phyloP scores from a whole-genome alignment of 2,797 vertebrate species.

The Poecilia wingei region DNA sequence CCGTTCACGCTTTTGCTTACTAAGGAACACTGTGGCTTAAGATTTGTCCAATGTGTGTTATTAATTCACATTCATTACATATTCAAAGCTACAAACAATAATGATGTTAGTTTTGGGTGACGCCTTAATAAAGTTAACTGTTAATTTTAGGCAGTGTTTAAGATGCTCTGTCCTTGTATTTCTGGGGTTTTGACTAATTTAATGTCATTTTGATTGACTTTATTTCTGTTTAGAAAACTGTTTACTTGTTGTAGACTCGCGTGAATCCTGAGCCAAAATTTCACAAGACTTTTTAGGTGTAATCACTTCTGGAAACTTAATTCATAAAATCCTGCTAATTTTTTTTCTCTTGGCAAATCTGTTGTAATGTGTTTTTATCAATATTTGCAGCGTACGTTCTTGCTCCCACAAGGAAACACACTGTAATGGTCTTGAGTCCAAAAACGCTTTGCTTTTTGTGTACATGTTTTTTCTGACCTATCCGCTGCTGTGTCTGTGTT shows the following conservation, averaged over 20 bases:
- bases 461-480: conserved; percentile 6
- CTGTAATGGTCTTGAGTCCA: conserved; percentile 10
- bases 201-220: not conserved
- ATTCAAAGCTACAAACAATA: conserved; percentile 24
- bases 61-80: conserved; percentile 25
- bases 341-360: not conserved
- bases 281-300: conserved; percentile 12
- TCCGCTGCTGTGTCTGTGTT: conserved; percentile 10
- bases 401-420: conserved; percentile 31
- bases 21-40: conserved; percentile 52
- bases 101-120: conserved; percentile 18
- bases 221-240: not conserved
- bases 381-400: conserved; percentile 37
- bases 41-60: conserved; percentile 34
- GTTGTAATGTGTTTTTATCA: conserved; percentile 57
- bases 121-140: conserved; percentile 16
- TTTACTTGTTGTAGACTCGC: not conserved
- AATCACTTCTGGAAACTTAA: conserved; percentile 8
- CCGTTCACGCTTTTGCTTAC: conserved; percentile 53
- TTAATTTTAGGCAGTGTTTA: conserved; percentile 12
- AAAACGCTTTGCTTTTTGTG: conserved; percentile 1
- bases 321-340: not conserved
- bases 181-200: conserved; percentile 4
- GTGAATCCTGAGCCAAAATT: conserved; percentile 18
- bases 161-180: conserved; percentile 3